Conservation (phyloP, 2,113 vertebrate genomes). For the Nyctibius bracteatus region DNA sequence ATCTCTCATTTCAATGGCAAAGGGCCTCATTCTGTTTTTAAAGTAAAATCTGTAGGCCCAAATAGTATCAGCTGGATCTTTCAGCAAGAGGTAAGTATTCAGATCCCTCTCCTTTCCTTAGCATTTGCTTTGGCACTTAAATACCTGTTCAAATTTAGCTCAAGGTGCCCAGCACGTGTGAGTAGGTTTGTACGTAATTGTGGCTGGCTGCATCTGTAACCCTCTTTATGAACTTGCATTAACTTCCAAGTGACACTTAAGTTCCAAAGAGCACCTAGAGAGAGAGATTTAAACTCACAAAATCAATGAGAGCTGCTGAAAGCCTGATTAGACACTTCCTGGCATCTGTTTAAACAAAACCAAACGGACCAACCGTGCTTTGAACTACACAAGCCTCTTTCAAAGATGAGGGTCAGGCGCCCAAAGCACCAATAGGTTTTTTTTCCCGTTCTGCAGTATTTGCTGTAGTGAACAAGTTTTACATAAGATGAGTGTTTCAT, state of each 20-base stretch:
- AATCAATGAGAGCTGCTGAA: neutral
- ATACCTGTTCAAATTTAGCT: neutral
- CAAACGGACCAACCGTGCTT: neutral
- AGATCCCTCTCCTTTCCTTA: neutral
- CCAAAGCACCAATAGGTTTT: neutral
- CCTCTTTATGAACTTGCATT: neutral
- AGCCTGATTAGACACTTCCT: neutral
- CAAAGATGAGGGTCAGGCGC: neutral
- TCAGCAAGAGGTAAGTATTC: neutral
- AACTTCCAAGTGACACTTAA: neutral
- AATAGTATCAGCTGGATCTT: neutral
- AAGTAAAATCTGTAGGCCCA: neutral
- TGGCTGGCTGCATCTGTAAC: neutral
- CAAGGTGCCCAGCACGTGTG: neutral
- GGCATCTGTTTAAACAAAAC: neutral
- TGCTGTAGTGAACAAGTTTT: neutral
- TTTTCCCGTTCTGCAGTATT: neutral
- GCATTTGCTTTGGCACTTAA: neutral
- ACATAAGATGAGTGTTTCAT: neutral
- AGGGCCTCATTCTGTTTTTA: neutral
- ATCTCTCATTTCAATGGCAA: neutral
- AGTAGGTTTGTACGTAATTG: neutral
- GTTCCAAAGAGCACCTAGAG: constrained; percentile 7
- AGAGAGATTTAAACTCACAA: neutral
- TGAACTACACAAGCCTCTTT: neutral